Evolutionary conservation across 2,797 vertebrate genomes (phyloP), one percentile per base, ranked within the genome.

Genomic region (Enteromius paludinosus): DNA sequence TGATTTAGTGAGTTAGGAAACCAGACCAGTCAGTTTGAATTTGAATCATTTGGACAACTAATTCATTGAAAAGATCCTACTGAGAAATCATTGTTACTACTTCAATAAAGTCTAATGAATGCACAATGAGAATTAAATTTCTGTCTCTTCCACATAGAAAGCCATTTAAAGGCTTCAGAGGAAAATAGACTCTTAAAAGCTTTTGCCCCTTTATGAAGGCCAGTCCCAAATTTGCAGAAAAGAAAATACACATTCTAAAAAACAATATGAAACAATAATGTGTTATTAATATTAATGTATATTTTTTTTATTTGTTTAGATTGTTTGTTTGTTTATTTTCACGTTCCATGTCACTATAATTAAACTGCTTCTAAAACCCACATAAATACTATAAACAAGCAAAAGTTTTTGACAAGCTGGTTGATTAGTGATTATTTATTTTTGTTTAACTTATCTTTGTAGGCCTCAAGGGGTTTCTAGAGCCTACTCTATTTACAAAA

Each of bases 401-500:
- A 33, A 33, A 71, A 0, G 0, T 5, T 10, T 23, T 56, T 74
- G 49, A 23, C 49, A 56, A 56, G 71, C 20, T 38, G 30, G 9
- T 23, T 38, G 49, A 4, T 25, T 23, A 56, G 30, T 0, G 1
- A 15, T 62, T 0, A 14, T 43, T 45, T 20, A 4, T 62, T 43
- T 49, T 78, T 33, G 28, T 52, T 72, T 56, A 41, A n/a, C 3
- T 66, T 43, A 56, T 73, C 28, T 66, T 41, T 82, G 17, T 18
- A 10, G 12, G 43, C 11, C 47, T 68, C 35, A 73, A 73, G 61
- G 38, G 64, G 54, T 41, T 65, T 47, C 6, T 41, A 38, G 61
- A 69, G 33, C 45, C 8, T 4, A 28, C 75, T 68, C 74, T 70
- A 49, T 83, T 56, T 73, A 68, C 68, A 78, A 86, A 64, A 65